A percentile compares a stretch with the other conserved stretches of the same genome.
Evolutionary conservation across 2,113 vertebrate species (phyloP).

Genomic region (Fulmarus glacialis): DNA sequence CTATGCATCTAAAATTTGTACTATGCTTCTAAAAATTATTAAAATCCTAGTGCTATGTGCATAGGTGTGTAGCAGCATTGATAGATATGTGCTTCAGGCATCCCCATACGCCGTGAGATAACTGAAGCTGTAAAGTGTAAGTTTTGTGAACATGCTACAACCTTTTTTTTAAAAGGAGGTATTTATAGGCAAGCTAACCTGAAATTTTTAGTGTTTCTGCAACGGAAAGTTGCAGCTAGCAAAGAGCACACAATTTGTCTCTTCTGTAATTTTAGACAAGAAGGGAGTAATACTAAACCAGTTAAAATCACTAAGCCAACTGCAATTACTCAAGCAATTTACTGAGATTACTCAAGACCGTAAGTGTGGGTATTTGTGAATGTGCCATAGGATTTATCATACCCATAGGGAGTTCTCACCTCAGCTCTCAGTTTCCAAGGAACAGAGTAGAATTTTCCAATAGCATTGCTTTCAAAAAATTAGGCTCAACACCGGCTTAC

Average conservation of each 20-base stretch:
- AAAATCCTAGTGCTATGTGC: not conserved
- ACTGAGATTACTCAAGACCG: not conserved
- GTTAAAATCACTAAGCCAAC: not conserved
- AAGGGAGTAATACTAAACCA: not conserved
- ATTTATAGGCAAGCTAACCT: not conserved
- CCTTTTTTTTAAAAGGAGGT: not conserved
- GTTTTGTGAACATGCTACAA: not conserved
- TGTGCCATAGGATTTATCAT: not conserved
- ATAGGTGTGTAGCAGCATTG: not conserved
- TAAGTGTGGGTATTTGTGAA: not conserved
- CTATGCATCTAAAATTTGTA: not conserved
- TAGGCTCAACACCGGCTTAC: not conserved
- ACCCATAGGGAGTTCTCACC: not conserved
- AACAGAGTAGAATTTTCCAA: not conserved
- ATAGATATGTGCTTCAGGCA: not conserved
- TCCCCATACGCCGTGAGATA: rapidly evolving
- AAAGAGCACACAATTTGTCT: not conserved
- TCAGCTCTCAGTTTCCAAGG: not conserved
- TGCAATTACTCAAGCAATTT: not conserved
- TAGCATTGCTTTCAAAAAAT: not conserved
- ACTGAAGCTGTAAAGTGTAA: not conserved
- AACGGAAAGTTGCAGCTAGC: not conserved
- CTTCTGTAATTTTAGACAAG: not conserved
- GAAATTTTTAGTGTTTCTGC: not conserved
- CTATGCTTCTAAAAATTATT: not conserved